A percentile compares a stretch with the other conserved stretches of the same genome.
Evolutionary conservation across 2,797 vertebrate genomes (phyloP).

Genomic region (Parotocinclus haroldoi): DNA sequence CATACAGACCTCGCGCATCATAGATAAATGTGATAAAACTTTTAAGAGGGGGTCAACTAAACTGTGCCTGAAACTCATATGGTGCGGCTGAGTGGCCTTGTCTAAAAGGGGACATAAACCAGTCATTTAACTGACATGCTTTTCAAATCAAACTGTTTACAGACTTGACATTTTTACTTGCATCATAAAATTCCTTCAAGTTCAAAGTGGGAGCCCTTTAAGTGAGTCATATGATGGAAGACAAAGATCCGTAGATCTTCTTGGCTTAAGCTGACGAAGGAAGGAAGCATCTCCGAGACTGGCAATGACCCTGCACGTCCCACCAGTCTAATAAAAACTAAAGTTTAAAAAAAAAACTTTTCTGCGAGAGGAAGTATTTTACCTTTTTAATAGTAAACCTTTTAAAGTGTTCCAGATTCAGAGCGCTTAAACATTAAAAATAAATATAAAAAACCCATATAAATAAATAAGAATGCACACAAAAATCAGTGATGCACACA

Average conservation of each 20-base stretch:
- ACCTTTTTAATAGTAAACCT: no score
- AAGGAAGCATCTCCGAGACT: constrained; percentile 55
- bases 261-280: constrained; percentile 52
- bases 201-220: constrained; percentile 52
- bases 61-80: constrained; percentile 49
- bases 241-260: constrained; percentile 42
- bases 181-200: constrained; percentile 59
- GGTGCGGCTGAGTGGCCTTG: constrained; percentile 43
- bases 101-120: constrained; percentile 47
- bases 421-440: no score
- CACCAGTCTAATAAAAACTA: constrained; percentile 17
- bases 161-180: constrained; percentile 54
- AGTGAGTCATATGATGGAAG: constrained; percentile 51
- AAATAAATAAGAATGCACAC: not conserved
- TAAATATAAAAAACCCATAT: no score
- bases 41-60: constrained; percentile 50
- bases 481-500: not conserved
- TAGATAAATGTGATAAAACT: constrained; percentile 48
- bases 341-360: no score
- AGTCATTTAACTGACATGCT: constrained; percentile 50
- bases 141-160: constrained; percentile 56
- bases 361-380: no score
- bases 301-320: constrained; percentile 51
- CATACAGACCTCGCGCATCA: constrained; percentile 49
- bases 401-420: no score